Conservation (phyloP, 2,888 invertebrate species). For the Clistopyga incitator region DNA sequence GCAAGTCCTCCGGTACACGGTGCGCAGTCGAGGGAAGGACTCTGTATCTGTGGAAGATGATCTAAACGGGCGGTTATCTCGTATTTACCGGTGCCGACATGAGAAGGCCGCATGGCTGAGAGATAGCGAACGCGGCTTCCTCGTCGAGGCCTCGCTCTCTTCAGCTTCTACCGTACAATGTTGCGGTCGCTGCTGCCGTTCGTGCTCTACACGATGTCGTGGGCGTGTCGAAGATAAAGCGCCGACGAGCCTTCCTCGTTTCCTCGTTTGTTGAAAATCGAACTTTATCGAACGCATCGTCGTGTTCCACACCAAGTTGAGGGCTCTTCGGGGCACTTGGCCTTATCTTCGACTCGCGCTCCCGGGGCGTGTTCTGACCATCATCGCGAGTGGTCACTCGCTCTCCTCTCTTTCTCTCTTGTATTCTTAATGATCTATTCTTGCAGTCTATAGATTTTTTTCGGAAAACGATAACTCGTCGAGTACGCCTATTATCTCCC, state of each 20-base stretch:
- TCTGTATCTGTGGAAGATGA: conserved; percentile 74
- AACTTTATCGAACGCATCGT: conserved; percentile 66
- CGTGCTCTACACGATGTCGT: conserved; percentile 77
- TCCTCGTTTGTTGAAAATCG: conserved; percentile 68
- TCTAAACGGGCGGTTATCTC: conserved; percentile 78
- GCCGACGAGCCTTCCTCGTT: conserved; percentile 71
- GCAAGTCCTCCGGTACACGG: conserved; percentile 27
- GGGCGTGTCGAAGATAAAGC: conserved; percentile 79
- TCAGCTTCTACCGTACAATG: conserved; percentile 44
- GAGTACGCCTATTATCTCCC: conserved; percentile 8
- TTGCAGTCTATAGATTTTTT: conserved; percentile 19
- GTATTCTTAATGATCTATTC: conserved; percentile 35
- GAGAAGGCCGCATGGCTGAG: conserved; percentile 56
- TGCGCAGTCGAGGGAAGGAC: conserved; percentile 38
- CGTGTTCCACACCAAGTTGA: conserved; percentile 31
- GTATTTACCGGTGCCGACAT: conserved; percentile 70
- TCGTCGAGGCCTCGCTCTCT: conserved; percentile 27
- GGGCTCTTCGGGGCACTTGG: conserved; percentile 19
- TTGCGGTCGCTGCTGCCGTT: conserved; percentile 72
- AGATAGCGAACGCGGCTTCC: conserved; percentile 49
- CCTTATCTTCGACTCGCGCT: conserved; percentile 23
- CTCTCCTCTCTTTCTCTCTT: background rate
- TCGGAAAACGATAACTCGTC: conserved; percentile 20
- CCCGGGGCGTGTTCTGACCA: conserved; percentile 37
- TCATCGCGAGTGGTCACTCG: conserved; percentile 32